Evolutionary conservation across 2,113 vertebrate species (phyloP).

Genomic region (Tyto alba): DNA sequence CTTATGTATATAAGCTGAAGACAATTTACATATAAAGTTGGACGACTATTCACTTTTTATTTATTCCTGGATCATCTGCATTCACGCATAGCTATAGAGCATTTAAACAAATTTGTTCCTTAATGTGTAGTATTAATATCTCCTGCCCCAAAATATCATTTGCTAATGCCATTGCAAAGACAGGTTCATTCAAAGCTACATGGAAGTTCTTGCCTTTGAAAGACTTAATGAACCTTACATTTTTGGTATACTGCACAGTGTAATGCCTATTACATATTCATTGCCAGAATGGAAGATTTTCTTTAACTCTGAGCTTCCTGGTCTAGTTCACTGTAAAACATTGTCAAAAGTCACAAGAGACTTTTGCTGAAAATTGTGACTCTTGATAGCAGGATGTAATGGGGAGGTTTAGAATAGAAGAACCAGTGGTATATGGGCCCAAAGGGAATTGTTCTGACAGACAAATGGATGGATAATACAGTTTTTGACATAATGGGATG

Average conservation of each 20-base stretch:
- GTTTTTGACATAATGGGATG: slow-evolving; percentile 84
- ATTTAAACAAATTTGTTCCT: slow-evolving; percentile 81
- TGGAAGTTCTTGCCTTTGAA: slow-evolving; percentile 75
- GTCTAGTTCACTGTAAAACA: slow-evolving; percentile 80
- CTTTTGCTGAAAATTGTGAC: slow-evolving; percentile 77
- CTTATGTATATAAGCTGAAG: slow-evolving; percentile 76
- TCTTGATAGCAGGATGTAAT: slow-evolving; percentile 79
- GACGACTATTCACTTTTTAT: slow-evolving; percentile 76
- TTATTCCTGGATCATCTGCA: slow-evolving; percentile 73
- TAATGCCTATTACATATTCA: slow-evolving; percentile 85
- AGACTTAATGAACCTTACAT: slow-evolving; percentile 85
- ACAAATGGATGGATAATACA: slow-evolving; percentile 83
- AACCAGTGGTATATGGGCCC: slow-evolving; percentile 74
- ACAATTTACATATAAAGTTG: slow-evolving; percentile 80
- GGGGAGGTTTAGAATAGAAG: slow-evolving; percentile 73
- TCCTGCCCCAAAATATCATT: slow-evolving; percentile 75
- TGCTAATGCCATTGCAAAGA: slow-evolving; percentile 74
- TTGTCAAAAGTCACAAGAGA: slow-evolving; percentile 83
- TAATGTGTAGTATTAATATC: slow-evolving; percentile 81
- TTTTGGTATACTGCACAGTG: slow-evolving; percentile 79
- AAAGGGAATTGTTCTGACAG: slow-evolving; percentile 79
- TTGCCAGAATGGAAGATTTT: slow-evolving; percentile 78
- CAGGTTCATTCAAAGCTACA: slow-evolving; percentile 80
- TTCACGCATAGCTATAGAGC: slow-evolving; percentile 67
- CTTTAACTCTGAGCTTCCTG: slow-evolving; percentile 81